Conservation (phyloP, 1,140 invertebrate species). For the Sesamia nonagrioides region DNA sequence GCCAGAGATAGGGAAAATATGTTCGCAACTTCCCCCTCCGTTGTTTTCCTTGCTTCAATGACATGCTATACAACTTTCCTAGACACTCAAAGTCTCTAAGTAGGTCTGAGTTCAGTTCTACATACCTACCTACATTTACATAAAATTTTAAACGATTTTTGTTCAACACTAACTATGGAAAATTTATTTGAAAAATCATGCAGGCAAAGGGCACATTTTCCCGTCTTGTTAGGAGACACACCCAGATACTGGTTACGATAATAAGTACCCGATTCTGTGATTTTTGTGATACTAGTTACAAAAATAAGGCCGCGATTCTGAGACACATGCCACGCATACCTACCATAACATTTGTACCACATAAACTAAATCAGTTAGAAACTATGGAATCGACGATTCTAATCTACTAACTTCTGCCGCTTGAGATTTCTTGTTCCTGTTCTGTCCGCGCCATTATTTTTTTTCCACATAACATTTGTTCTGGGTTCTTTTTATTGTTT, state of each 20-base stretch:
- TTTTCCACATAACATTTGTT: no score
- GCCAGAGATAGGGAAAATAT: constrained; percentile 32
- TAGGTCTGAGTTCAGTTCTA: neutral
- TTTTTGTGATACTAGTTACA: no score
- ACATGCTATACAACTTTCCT: neutral
- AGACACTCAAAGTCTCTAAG: neutral
- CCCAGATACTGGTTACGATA: constrained; percentile 4
- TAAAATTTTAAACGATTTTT: neutral
- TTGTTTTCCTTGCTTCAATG: constrained; percentile 15
- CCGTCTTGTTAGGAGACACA: neutral
- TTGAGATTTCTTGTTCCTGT: no score
- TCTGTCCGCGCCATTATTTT: no score
- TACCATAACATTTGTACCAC: neutral
- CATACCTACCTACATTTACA: neutral
- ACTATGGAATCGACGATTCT: constrained; percentile 9
- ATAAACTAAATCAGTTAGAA: constrained; percentile 8
- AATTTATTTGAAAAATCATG: neutral
- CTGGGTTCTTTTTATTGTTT: no score
- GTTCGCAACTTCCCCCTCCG: neutral
- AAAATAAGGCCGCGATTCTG: constrained; percentile 17
- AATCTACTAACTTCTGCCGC: neutral
- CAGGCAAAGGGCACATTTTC: constrained; percentile 5
- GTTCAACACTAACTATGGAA: constrained; percentile 1
- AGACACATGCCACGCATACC: constrained; percentile 30
- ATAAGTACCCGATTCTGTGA: constrained; percentile 17